These are phyloP conservation scores for Ecdyonurus torrentis DNA, from an alignment of 2,888 invertebrate genomes.

Conservation along the genomic window DNA sequence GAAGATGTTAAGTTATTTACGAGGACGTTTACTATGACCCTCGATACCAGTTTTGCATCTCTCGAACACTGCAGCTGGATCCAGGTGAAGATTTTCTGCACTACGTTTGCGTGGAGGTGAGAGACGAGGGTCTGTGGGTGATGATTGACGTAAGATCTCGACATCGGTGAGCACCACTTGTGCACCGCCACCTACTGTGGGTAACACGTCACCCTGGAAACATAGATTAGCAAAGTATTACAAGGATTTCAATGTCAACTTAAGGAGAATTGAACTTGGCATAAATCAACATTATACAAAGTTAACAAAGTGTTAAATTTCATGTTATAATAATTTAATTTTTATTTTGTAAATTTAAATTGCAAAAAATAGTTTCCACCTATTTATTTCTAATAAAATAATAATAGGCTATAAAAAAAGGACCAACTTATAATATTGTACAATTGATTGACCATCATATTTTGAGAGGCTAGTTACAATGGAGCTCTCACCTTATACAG, in stretches of 20 bases:
- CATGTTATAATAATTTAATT: too few relatives aligned
- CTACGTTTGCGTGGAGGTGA: conserved; percentile 27
- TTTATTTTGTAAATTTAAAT: too few relatives aligned
- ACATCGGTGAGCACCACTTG: conserved; percentile 92
- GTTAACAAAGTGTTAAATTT: too few relatives aligned
- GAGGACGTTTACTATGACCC: conserved; percentile 5
- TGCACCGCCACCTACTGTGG: conserved; percentile 87
- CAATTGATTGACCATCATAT: too few relatives aligned
- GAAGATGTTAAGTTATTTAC: not conserved
- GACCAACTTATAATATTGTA: too few relatives aligned
- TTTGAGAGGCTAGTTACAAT: too few relatives aligned
- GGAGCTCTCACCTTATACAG: conserved; percentile 51
- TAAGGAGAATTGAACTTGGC: not conserved
- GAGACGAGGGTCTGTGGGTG: conserved; percentile 36
- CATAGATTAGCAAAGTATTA: too few relatives aligned
- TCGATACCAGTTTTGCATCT: conserved; percentile 8
- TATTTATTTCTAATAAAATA: too few relatives aligned
- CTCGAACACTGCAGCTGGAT: conserved; percentile 4
- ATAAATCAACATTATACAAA: too few relatives aligned
- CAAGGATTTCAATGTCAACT: too few relatives aligned
- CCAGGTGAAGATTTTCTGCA: conserved; percentile 4
- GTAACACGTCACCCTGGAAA: conserved; percentile 69
- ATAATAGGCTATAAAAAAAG: too few relatives aligned
- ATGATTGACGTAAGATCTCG: conserved; percentile 69
- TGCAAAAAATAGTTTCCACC: not conserved